Evolutionary conservation across 1,140 invertebrate species (phyloP).

Genomic region (Aphaenogaster ashmeadi): DNA sequence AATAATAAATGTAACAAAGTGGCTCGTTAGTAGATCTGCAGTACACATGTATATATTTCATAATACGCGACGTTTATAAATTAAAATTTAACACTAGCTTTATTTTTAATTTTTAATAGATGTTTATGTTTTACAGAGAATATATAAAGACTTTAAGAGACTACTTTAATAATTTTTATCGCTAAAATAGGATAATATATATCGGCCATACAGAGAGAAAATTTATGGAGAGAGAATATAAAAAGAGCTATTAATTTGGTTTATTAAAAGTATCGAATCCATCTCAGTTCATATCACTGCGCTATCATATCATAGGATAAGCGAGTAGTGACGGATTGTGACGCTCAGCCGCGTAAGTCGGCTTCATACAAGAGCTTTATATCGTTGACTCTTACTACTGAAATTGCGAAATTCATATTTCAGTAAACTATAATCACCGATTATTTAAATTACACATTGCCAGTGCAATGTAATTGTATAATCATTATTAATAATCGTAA

Average conservation of each 20-base stretch:
- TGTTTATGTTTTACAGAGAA: background rate
- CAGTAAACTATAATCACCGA: background rate
- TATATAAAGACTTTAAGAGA: background rate
- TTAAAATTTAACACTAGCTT: constrained; percentile 9
- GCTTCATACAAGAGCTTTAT: background rate
- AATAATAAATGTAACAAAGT: constrained; percentile 1
- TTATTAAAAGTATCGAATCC: background rate
- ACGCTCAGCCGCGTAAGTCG: background rate
- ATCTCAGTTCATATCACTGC: background rate
- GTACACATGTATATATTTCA: background rate
- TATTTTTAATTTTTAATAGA: constrained; percentile 5
- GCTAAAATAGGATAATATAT: background rate
- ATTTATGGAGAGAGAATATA: background rate
- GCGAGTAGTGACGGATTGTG: background rate
- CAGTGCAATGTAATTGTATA: background rate
- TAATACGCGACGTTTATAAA: background rate
- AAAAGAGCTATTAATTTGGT: background rate
- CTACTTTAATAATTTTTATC: background rate
- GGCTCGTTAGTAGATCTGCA: background rate
- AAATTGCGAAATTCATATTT: constrained; percentile 9
- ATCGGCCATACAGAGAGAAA: background rate
- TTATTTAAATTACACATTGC: background rate
- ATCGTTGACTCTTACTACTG: constrained; percentile 49
- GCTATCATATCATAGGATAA: background rate
- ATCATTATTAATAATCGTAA: background rate